A percentile compares a stretch with the other conserved stretches of the same genome.
Evolutionary conservation across 2,113 vertebrate species (phyloP).

Genomic region (Mesembrinibis cayennensis): DNA sequence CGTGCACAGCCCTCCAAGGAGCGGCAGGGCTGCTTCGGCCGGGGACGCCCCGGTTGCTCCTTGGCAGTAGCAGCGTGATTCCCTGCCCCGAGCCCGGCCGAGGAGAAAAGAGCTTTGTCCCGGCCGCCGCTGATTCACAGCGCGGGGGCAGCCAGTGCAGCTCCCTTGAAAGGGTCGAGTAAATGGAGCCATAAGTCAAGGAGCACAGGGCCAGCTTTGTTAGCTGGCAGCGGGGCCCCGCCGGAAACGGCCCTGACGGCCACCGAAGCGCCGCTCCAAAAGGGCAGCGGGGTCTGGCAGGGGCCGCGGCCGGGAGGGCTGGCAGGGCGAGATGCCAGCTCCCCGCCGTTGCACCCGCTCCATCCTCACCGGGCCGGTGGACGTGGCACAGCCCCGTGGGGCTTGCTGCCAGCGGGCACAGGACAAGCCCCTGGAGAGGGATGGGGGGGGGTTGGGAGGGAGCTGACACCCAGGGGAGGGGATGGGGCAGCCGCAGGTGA

Average conservation of each 20-base stretch:
- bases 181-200: constrained; percentile 45
- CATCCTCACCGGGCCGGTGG: fast-evolving
- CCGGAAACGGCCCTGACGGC: neutral
- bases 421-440: neutral
- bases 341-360: fast-evolving
- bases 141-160: neutral
- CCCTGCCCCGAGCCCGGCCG: fast-evolving
- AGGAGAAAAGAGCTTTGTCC: neutral
- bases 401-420: neutral
- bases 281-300: neutral
- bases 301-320: neutral
- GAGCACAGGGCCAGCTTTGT: constrained; percentile 55
- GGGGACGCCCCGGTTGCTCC: neutral
- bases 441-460: neutral
- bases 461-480: neutral
- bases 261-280: neutral
- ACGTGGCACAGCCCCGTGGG: fast-evolving
- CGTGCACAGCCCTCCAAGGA: fast-evolving
- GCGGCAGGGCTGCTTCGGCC: fast-evolving
- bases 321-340: neutral
- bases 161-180: neutral
- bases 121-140: fast-evolving
- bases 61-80: neutral
- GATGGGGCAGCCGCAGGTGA: neutral
- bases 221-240: neutral